Base-by-base conservation (phyloP, 2,797 vertebrate species). In the Melanotaenia boesemani region DNA sequence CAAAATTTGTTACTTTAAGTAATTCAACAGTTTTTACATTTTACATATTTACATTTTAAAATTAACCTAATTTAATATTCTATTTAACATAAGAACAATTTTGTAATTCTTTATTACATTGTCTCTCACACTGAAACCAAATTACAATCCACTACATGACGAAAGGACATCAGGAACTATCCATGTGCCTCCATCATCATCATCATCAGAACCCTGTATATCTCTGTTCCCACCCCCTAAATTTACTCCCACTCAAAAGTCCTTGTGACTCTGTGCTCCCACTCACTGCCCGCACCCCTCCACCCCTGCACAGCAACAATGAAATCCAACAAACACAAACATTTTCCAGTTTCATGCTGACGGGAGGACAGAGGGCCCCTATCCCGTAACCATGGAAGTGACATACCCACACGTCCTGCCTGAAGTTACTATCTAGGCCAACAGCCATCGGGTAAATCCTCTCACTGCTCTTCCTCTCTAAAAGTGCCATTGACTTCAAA, bases 321-420 rank as follows among this genome's bases (percentile, higher is more conserved):
- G 76, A 85, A 82, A 85, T 84, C 83, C 83, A 90, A 88, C 86
- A 91, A 93, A 90, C 84, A 80, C 64, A 86, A 79, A 88, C 86
- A 67, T 95, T 93, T 95, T 95, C 89, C 91, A 95, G 94, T 94
- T 95, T 91, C 94, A 94, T 82, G 93, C 92, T 86, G 93, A 92
- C 88, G 91, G 94, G 91, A 92, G 93, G 93, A 94, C 90, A 86
- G 94, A 94, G 52, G 92, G 89, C 84, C 86, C 92, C 65, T 94
- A 91, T 76, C 92, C 92, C 50, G 91, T 95, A 80, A 93, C 93
- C 93, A 93, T 92, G 93, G 94, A 95, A 91, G 92, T 94, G 89
- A 92, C 93, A 76, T 93, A 93, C 77, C 92, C 94, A 22, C 93
- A 95, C 88, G 92, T 95, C 93, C 92, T 95, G 93, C 94, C 93